Conservation (phyloP, 2,797 vertebrate species). For the Anguilla anguilla region DNA sequence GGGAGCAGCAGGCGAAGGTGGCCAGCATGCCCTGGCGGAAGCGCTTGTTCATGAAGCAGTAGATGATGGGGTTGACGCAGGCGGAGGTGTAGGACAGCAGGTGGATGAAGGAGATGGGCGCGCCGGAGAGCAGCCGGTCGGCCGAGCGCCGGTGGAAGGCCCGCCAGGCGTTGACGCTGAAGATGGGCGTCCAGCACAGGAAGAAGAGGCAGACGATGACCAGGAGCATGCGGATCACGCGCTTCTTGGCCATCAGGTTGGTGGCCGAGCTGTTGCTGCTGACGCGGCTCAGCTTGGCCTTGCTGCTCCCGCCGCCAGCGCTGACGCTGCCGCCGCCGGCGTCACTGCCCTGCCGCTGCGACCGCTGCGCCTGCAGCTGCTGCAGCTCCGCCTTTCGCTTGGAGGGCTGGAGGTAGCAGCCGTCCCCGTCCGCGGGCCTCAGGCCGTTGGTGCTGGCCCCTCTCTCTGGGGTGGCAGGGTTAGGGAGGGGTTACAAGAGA, state of each 20-base stretch:
- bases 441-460: constrained; percentile 73
- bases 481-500: background rate
- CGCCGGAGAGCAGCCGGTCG: constrained; percentile 83
- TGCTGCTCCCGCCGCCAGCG: constrained; percentile 24
- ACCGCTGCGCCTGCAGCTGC: constrained; percentile 43
- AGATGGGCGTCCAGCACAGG: constrained; percentile 95
- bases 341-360: background rate
- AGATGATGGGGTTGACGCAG: constrained; percentile 95
- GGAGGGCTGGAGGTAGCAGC: constrained; percentile 84
- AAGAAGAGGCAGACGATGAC: constrained; percentile 96
- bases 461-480: constrained; percentile 46
- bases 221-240: constrained; percentile 94
- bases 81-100: constrained; percentile 93
- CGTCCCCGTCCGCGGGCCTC: constrained; percentile 80
- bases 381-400: constrained; percentile 68
- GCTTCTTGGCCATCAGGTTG: constrained; percentile 93
- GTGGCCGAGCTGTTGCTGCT: constrained; percentile 80
- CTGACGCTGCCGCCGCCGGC: background rate
- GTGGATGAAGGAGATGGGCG: constrained; percentile 97
- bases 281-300: constrained; percentile 64
- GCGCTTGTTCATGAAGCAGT: constrained; percentile 97
- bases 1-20: constrained; percentile 82
- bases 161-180: constrained; percentile 92
- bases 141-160: constrained; percentile 84
- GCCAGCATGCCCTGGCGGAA: constrained; percentile 87